Base-by-base conservation (phyloP, 2,888 invertebrate species). In the Drosophila neoperkinsi region DNA sequence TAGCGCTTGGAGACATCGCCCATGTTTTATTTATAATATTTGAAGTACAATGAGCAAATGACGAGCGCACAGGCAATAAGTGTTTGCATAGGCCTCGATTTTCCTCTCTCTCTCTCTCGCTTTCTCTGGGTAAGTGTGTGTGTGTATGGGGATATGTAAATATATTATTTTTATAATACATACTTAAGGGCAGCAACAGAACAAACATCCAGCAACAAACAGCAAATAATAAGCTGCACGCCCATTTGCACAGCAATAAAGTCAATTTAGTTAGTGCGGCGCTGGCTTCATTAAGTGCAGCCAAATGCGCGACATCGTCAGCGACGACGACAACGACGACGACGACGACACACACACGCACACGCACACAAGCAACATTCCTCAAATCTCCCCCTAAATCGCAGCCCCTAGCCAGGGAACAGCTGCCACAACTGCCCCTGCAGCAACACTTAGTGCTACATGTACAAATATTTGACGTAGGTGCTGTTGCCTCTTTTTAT, bases 231-330 rank as follows among this genome's bases (percentile, higher is more conserved):
- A 68, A 66, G 72, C 74, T 66, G 74, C 64, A 67, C 68, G 86
- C 87, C 90, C 83, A 87, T 87, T 87, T 90, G 84, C 82, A 75
- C 77, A 84, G 85, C 85, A 88, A 88, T 88, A 90, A 89, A 90
- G 88, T 90, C 87, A 88, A 88, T 88, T 88, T 90, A 90, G 90
- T 84, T 88, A 67, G 74, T 50, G 80, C 62, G 71, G 79, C 63
- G 68, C 71, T 69, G 74, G 77, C 90, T 88, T 90, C 84, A 90
- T 90, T 89, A 90, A 84, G 71, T 89, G 86, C 86, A 87, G 83
- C 68, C 85, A 73, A 77, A 84, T 60, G 84, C 70, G 84, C 87
- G 87, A 81, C 83, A 76, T 80, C 83, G 84, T 68, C 78, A 55
- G 65, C 80, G 43, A n/a, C 53, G 51, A 62, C 66, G 33, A 49